phyloP scores from a whole-genome alignment of 23 tunicate genomes.

The Clavelina lepadiformis region DNA sequence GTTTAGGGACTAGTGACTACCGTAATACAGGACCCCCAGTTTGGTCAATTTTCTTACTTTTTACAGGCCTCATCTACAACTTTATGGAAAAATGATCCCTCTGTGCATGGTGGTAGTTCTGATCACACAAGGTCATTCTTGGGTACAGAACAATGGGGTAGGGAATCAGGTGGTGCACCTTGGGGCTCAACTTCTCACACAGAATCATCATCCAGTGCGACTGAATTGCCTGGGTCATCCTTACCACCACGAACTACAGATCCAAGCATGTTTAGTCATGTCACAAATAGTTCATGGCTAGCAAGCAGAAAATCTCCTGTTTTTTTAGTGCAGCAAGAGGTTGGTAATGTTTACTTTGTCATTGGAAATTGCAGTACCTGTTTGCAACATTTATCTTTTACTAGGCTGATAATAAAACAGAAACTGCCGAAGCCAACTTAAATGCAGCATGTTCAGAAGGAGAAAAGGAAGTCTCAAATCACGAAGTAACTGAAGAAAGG shows the following conservation, averaged over 20 bases:
- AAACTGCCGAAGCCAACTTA: too few relatives aligned
- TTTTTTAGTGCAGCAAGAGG: background rate
- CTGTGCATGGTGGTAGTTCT: constrained; percentile 2
- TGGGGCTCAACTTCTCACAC: constrained; percentile 51
- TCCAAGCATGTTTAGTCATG: background rate
- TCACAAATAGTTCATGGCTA: constrained; percentile 4
- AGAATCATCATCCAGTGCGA: background rate
- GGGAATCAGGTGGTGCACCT: constrained; percentile 91
- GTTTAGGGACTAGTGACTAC: background rate
- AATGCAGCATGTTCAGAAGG: too few relatives aligned
- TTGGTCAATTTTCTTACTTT: background rate
- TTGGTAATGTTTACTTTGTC: too few relatives aligned
- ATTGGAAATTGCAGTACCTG: too few relatives aligned
- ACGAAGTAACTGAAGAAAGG: too few relatives aligned
- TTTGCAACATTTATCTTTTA: too few relatives aligned
- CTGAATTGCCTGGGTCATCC: constrained; percentile 1
- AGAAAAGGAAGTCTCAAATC: too few relatives aligned
- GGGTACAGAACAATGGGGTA: constrained; percentile 92
- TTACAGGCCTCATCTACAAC: constrained; percentile 19
- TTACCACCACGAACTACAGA: background rate
- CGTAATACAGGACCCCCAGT: background rate
- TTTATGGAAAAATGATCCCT: constrained; percentile 25
- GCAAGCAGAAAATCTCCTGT: background rate
- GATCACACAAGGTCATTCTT: constrained; percentile 71
- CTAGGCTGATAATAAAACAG: too few relatives aligned